phyloP scores from a whole-genome alignment of 1,140 invertebrate species.

The Melipona quadrifasciata region DNA sequence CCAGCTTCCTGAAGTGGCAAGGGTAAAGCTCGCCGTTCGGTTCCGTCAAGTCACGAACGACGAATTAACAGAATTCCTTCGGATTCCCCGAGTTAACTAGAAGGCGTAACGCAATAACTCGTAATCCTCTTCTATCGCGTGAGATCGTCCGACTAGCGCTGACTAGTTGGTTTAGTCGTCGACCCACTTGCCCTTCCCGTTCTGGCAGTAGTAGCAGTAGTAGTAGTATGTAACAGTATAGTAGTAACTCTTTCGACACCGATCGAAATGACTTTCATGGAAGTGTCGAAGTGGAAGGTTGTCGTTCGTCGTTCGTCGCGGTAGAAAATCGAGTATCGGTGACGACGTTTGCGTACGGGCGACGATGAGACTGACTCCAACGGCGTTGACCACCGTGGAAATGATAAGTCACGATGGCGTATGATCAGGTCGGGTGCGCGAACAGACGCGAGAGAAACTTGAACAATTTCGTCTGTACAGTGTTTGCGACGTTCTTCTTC shows the following conservation, averaged over 20 bases:
- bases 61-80: neutral
- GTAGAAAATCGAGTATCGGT: slow-evolving; percentile 6
- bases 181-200: slow-evolving; percentile 54
- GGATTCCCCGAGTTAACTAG: neutral
- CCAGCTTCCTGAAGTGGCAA: slow-evolving; percentile 53
- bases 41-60: neutral
- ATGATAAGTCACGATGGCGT: neutral
- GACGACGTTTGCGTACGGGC: neutral
- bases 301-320: neutral
- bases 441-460: neutral
- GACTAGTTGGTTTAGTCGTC: slow-evolving; percentile 56
- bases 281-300: no score
- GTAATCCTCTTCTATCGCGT: neutral
- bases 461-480: neutral
- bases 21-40: neutral
- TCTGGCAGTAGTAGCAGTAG: slow-evolving; percentile 67
- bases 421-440: neutral
- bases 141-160: slow-evolving; percentile 56
- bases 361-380: neutral
- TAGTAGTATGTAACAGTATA: slow-evolving; percentile 37
- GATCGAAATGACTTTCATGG: neutral
- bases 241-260: neutral
- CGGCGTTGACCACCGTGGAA: neutral
- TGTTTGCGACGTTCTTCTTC: neutral
- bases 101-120: neutral